A percentile compares a stretch with the other conserved stretches of the same genome.
Conservation (phyloP, 2,797 vertebrate species). For the Brachyrhaphis roseni region DNA sequence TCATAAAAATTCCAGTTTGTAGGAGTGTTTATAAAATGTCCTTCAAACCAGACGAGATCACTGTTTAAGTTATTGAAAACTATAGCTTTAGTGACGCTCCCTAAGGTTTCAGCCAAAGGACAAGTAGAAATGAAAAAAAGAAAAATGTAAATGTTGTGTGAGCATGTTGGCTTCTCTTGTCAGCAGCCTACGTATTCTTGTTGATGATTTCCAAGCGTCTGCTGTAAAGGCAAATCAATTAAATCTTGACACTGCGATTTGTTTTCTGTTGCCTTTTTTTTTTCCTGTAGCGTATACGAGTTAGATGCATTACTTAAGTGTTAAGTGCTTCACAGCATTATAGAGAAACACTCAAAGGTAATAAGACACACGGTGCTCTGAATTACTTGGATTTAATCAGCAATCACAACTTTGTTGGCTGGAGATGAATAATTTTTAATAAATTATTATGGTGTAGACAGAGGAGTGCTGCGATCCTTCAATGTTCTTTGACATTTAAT, state of each 20-base stretch:
- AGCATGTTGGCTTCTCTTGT: conserved; percentile 62
- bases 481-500: conserved; percentile 23
- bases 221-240: conserved; percentile 77
- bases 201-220: conserved; percentile 67
- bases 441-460: conserved; percentile 41
- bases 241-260: conserved; percentile 53
- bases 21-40: conserved; percentile 1
- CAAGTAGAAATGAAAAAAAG: conserved; percentile 21
- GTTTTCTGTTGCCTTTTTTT: conserved; percentile 41
- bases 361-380: conserved; percentile 49
- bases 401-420: conserved; percentile 37
- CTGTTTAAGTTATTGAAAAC: conserved; percentile 20
- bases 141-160: conserved; percentile 37
- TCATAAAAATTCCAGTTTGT: conserved; percentile 17
- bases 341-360: conserved; percentile 59
- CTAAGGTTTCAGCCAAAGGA: conserved; percentile 36
- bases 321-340: conserved; percentile 62
- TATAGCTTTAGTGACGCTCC: conserved; percentile 5
- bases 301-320: conserved; percentile 63
- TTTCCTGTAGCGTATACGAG: conserved; percentile 48
- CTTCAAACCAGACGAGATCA: conserved; percentile 21
- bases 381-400: conserved; percentile 69
- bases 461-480: conserved; percentile 14
- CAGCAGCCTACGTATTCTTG: conserved; percentile 61
- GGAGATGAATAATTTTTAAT: conserved; percentile 42